Conservation (phyloP, 64 coral and sea anemone genomes). For the Montipora cactus region DNA sequence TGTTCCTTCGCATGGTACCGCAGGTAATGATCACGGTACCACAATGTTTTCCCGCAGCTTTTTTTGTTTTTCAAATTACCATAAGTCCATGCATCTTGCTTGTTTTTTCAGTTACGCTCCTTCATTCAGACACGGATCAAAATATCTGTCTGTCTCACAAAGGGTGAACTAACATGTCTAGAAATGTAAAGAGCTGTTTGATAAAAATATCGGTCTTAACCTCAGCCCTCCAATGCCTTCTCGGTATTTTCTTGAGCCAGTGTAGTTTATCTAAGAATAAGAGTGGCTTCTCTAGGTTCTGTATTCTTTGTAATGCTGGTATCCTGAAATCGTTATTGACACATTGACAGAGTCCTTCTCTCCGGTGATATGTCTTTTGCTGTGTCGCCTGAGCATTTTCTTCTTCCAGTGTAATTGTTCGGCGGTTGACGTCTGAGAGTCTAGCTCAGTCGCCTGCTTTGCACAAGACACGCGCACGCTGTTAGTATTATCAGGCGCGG, state of each 20-base stretch:
- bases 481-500: slow-evolving; percentile 6
- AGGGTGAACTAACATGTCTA: too few relatives aligned
- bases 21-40: background rate
- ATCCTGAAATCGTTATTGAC: slow-evolving; percentile 21
- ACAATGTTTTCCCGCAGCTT: background rate
- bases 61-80: background rate
- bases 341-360: slow-evolving; percentile 6
- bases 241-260: background rate
- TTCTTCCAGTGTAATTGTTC: slow-evolving; percentile 23
- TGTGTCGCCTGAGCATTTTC: slow-evolving; percentile 18
- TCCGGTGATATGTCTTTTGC: slow-evolving; percentile 8
- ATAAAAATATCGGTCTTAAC: too few relatives aligned
- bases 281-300: background rate
- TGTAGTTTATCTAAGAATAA: background rate
- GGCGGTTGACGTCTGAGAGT: background rate
- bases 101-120: background rate
- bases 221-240: background rate
- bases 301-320: slow-evolving; percentile 47
- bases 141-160: background rate
- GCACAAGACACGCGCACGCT: slow-evolving; percentile 10
- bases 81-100: background rate
- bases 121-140: background rate
- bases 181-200: too few relatives aligned
- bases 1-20: background rate
- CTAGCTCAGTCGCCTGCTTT: slow-evolving; percentile 1